Conservation (phyloP, 2,888 invertebrate genomes). For the Hedychridium roseum region DNA sequence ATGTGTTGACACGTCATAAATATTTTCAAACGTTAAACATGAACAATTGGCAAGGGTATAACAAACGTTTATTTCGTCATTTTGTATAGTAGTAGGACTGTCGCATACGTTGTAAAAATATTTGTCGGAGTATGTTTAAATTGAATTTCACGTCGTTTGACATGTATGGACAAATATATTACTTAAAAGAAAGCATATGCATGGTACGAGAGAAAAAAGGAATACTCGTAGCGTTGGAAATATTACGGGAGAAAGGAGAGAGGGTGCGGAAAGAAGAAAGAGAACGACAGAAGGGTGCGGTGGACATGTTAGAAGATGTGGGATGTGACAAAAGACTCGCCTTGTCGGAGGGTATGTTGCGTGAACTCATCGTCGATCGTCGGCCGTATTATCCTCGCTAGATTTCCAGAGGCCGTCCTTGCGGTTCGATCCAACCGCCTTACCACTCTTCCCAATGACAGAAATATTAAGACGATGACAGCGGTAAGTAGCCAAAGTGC, state of each 20-base stretch:
- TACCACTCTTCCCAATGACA: conserved; percentile 42
- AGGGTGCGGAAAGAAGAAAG: neutral
- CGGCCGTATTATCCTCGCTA: conserved; percentile 29
- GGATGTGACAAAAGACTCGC: conserved; percentile 64
- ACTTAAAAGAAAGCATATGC: neutral
- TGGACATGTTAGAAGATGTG: conserved; percentile 38
- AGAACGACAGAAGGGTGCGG: conserved; percentile 39
- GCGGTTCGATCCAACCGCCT: conserved; percentile 42
- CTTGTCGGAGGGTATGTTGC: conserved; percentile 86
- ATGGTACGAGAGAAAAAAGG: neutral
- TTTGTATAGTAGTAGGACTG: too few relatives aligned
- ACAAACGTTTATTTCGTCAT: too few relatives aligned
- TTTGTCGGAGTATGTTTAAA: too few relatives aligned
- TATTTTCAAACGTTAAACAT: too few relatives aligned
- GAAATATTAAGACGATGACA: conserved; percentile 28
- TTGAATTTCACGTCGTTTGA: too few relatives aligned
- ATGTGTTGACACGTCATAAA: too few relatives aligned
- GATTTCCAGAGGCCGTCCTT: conserved; percentile 54
- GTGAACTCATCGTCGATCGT: conserved; percentile 73
- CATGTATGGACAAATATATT: too few relatives aligned
- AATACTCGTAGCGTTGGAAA: neutral
- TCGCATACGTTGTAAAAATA: too few relatives aligned
- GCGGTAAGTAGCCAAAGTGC: conserved; percentile 23
- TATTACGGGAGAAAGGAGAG: neutral
- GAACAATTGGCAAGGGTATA: too few relatives aligned